phyloP scores from a whole-genome alignment of 2,888 invertebrate species.

The Therioaphis trifolii region DNA sequence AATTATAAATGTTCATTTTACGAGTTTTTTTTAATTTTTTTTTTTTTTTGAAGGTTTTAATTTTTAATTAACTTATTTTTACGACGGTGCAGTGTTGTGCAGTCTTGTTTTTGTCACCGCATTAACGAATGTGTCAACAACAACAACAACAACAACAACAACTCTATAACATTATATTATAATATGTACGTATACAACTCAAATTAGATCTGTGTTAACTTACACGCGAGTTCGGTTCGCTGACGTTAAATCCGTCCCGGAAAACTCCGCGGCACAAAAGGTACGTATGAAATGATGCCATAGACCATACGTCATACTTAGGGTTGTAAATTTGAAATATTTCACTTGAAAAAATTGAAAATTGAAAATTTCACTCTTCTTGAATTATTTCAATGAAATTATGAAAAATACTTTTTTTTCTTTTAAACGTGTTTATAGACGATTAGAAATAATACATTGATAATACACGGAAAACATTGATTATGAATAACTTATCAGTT shows the following conservation, averaged over 20 bases:
- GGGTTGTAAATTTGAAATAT: not conserved
- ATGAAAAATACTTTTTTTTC: no score
- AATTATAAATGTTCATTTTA: constrained; percentile 2
- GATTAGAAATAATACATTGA: no score
- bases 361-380: no score
- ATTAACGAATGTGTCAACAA: not conserved
- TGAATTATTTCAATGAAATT: no score
- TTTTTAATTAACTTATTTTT: not conserved
- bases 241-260: not conserved
- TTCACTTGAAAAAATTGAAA: no score
- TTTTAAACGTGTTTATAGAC: no score
- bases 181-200: no score
- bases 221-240: no score
- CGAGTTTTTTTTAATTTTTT: not conserved
- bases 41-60: not conserved
- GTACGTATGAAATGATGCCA: not conserved
- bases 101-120: not conserved
- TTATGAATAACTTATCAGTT: no score
- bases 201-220: constrained; percentile 3
- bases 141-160: not conserved
- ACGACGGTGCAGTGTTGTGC: not conserved
- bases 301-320: no score
- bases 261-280: not conserved
- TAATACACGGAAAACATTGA: no score
- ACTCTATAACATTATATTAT: not conserved